Evolutionary conservation across 2,888 invertebrate species (phyloP), one percentile per base, ranked within the genome.

Genomic region (Cylindroiulus punctatus): DNA sequence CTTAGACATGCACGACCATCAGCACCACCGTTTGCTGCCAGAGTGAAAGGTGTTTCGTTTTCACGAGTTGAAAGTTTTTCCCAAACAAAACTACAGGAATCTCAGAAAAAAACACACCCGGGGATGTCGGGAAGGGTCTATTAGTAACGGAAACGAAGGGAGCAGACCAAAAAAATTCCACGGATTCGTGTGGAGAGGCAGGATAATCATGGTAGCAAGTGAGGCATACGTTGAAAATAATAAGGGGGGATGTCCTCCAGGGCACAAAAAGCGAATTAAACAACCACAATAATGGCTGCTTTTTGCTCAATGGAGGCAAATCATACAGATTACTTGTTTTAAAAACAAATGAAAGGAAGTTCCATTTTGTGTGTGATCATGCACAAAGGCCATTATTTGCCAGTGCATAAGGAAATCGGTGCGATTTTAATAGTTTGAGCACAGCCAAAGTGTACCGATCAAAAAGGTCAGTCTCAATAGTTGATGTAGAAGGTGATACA

Each of bases 291-390:
- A 65, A 65, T 22, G 57, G 57, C 7, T 26, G 22, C n/a, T 76
- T 76, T 76, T 76, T 76, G 76, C 30, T 76, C 26, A 76, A 32
- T 76, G 76, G 76, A 26, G 26, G 76, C 32, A 14, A 76, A 76
- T 76, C 30, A 76, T 76, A 76, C 76, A 30, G 30, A 14, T 76
- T 30, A 10, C 26, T 30, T 76, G 76, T 30, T 76, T 76, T 76
- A 30, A 52, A 76, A 76, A 76, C 14, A 76, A 76, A 76, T 76
- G 76, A 76, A 76, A 76, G 76, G 76, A 76, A 76, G 76, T 76
- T 8, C 57, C 57, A 65, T 22, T 22, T 65, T 65, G 57, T 22
- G 57, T 30, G 76, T 26, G 12, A 30, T 76, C 30, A 44, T 8
- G 44, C 44, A 30, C 76, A 30, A 76, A 76, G 76, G 30, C 76